Percentiles rank a stretch among this genome's conserved stretches.
phyloP scores from a whole-genome alignment of 2,888 invertebrate genomes.

The Agriotes lineatus region DNA sequence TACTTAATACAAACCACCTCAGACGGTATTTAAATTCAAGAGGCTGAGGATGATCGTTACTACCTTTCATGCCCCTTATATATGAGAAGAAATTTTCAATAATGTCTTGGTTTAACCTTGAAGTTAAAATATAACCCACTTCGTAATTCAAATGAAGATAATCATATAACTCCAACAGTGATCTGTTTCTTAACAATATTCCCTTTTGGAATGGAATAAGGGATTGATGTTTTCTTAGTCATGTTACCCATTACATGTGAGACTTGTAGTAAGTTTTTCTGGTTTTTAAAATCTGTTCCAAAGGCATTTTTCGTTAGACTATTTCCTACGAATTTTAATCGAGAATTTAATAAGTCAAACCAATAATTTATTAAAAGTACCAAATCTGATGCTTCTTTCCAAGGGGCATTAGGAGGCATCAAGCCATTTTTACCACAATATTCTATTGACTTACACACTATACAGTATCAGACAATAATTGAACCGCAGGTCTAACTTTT shows the following conservation, averaged over 20 bases:
- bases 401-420: background rate
- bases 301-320: background rate
- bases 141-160: background rate
- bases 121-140: background rate
- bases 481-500: background rate
- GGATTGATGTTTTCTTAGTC: background rate
- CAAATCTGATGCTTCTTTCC: background rate
- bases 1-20: no score
- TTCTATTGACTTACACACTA: background rate
- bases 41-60: constrained; percentile 5
- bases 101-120: no score
- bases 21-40: background rate
- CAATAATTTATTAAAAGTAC: background rate
- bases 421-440: no score
- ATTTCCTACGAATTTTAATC: background rate
- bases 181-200: background rate
- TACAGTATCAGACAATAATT: background rate
- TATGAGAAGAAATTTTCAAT: constrained; percentile 7
- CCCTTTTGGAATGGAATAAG: background rate
- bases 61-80: background rate
- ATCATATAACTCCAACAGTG: background rate
- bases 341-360: no score
- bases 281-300: background rate
- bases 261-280: no score
- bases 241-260: background rate